Evolutionary conservation across 1,140 invertebrate species (phyloP), one percentile per base, ranked within the genome.

Genomic region (Ceratitis capitata): DNA sequence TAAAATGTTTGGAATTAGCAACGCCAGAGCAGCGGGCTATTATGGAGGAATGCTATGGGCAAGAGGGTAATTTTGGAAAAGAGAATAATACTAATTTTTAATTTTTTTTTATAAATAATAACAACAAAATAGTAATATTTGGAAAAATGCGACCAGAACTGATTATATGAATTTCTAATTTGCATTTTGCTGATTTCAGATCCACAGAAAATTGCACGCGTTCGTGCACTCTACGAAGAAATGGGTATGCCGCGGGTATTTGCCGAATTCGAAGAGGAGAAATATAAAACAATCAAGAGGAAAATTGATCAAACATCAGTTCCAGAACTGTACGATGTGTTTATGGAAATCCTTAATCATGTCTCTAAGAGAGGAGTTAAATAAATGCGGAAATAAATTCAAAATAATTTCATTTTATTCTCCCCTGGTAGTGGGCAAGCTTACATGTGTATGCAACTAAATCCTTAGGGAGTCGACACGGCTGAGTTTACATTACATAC

Each of bases 231-330:
- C 2, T 98, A 83, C 32, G 56, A 83, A 53, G 51, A 53, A 1
- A 14, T 83, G 19, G 45, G 47, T 56, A 16, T 83, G 29, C 82
- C 9, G 1, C 19, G 5, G 14, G 35, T 83, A 2, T 83, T 39
- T 56, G 26, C 49, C 35, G 12, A 32, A 29, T 83, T 49, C 42
- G 82, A 58, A 35, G 19, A 51, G 35, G 6, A 83, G 29, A 29
- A 29, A 61, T 29, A 23, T 26, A 32, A 82, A 16, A 82, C 1
- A 47, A 47, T 49, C 14, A 26, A 82, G 96, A 96, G 95, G 26
- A 95, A 96, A 91, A 96, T 97, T 88, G 95, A 96, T 89, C 96
- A 96, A 92, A 94, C 96, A 86, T 96, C 95, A 1, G 93, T 95
- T 84, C 95, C 95, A 29, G 91, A 97, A n/a, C 95, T 96, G 35